Evolutionary conservation across 2,888 invertebrate species (phyloP).

Genomic region (Cheilosia pagana): DNA sequence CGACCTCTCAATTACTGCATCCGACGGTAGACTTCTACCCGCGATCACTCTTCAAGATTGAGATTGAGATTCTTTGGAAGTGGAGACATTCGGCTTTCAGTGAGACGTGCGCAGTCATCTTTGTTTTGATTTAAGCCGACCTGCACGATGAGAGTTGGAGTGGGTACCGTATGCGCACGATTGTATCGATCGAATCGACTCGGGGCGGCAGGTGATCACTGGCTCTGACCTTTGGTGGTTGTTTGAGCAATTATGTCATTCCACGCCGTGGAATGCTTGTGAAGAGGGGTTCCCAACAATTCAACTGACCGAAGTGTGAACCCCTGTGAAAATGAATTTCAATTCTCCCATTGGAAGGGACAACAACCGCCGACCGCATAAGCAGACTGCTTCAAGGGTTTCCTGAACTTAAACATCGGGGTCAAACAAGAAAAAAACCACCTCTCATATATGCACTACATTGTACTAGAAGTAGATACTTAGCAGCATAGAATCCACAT

Average conservation of each 20-base stretch:
- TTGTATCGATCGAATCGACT: conserved; percentile 22
- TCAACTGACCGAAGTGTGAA: conserved; percentile 15
- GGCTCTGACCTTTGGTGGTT: conserved; percentile 57
- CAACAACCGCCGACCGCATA: conserved; percentile 20
- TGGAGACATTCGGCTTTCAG: conserved; percentile 16
- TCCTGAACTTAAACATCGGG: conserved; percentile 48
- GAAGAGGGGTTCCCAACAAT: conserved; percentile 5
- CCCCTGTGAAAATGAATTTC: conserved; percentile 2
- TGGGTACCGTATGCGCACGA: background rate
- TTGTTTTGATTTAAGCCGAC: conserved; percentile 31
- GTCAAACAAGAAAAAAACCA: conserved; percentile 18
- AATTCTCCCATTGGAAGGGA: conserved; percentile 9
- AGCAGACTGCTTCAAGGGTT: conserved; percentile 35
- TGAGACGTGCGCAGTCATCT: background rate
- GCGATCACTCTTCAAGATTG: conserved; percentile 13
- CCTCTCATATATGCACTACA: conserved; percentile 34
- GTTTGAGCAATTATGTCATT: conserved; percentile 52
- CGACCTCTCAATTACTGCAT: conserved; percentile 41
- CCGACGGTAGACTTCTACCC: conserved; percentile 15
- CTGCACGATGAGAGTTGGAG: conserved; percentile 10
- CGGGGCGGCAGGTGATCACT: conserved; percentile 48
- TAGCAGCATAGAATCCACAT: conserved; percentile 42
- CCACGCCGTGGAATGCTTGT: conserved; percentile 1
- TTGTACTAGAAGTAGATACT: conserved; percentile 36
- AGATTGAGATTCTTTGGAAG: conserved; percentile 37